Evolutionary conservation across 2,888 invertebrate genomes (phyloP), one percentile per base, ranked within the genome.

Genomic region (Pheosia gnoma): DNA sequence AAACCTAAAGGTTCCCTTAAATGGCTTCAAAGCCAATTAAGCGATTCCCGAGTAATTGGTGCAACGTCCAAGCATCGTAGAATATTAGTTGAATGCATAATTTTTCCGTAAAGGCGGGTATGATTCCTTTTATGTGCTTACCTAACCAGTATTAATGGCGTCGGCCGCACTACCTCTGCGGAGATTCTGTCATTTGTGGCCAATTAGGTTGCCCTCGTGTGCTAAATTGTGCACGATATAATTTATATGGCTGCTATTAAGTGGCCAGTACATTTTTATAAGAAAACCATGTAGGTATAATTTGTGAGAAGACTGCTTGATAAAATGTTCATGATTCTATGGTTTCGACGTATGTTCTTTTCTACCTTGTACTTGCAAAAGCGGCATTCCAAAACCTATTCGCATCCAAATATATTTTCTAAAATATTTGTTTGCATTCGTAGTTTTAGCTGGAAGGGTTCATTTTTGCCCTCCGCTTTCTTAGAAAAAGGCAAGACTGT

Each of bases 81-180:
- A 72, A 70, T 69, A 73, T 73, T 76, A 72, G 70, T 70, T 67
- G 80, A 88, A 85, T 87, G 84, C 86, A 89, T 87, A 89, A 81
- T 89, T 90, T 89, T 88, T 84, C 84, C 81, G 70, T 77, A 81
- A 80, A 84, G 83, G 80, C 80, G 69, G 78, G 73, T 81, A 79
- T 81, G 85, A 87, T 88, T 87, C 83, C 83, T 79, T 87, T 89
- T 88, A 87, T 87, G 89, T 85, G 84, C 78, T 79, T 66, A 72
- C 71, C 78, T 90, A 90, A 91, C 85, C 80, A 89, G 85, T 85
- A 90, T 87, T 84, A 88, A 91, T 89, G 86, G 81, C 75, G 70
- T 71, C 71, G 63, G 69, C 72, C 73, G 74, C 74, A 78, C 78
- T 79, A 81, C 82, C 70, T 68, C 72, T 66, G 72, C 75, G 71